Conservation (phyloP, 1,140 invertebrate genomes). For the Nasonia giraulti region DNA sequence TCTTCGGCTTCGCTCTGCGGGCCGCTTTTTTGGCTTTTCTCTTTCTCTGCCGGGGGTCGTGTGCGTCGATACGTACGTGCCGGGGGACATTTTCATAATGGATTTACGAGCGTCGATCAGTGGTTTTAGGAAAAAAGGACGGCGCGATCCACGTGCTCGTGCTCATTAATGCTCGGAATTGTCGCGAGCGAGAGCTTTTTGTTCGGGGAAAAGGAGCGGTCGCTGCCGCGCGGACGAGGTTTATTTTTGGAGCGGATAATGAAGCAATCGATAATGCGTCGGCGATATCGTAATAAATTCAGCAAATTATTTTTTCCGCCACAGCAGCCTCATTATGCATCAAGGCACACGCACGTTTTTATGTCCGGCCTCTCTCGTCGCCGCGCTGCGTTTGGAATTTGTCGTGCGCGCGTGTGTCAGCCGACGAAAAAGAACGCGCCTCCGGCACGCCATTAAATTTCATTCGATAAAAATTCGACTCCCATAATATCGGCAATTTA, state of each 20-base stretch:
- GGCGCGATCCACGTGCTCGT: too few species aligned
- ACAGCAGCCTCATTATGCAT: not conserved
- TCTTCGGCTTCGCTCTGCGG: not conserved
- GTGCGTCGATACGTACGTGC: not conserved
- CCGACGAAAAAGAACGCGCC: not conserved
- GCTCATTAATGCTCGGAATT: not conserved
- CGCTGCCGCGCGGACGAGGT: too few species aligned
- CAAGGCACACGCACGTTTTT: not conserved
- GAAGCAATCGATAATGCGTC: too few species aligned
- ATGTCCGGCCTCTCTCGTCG: not conserved
- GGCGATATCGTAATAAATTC: constrained; percentile 4
- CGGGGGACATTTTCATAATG: not conserved
- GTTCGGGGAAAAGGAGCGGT: too few species aligned
- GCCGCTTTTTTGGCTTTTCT: too few species aligned
- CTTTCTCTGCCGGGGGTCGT: not conserved
- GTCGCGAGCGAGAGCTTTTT: too few species aligned
- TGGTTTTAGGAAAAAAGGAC: not conserved
- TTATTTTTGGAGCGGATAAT: not conserved
- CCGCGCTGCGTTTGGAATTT: not conserved
- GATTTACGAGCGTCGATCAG: not conserved
- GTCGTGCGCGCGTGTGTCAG: not conserved
- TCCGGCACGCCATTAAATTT: not conserved
- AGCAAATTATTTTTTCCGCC: constrained; percentile 1
- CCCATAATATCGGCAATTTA: constrained; percentile 32
- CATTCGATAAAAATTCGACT: constrained; percentile 25